Conservation (phyloP, 2,113 vertebrate species). For the Dasyornis broadbenti region DNA sequence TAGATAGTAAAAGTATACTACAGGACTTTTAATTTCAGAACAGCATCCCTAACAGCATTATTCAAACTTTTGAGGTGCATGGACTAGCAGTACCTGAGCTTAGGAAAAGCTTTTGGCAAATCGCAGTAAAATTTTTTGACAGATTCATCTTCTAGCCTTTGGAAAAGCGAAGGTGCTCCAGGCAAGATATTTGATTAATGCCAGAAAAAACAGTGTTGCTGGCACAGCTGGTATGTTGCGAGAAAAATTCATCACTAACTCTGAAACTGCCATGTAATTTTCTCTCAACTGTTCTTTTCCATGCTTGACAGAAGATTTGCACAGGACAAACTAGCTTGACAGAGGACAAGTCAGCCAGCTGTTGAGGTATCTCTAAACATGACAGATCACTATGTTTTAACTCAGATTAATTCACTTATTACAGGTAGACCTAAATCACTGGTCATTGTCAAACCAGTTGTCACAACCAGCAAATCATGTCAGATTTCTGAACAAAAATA, state of each 20-base stretch:
- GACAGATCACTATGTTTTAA: slow-evolving; percentile 90
- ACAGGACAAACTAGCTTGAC: slow-evolving; percentile 88
- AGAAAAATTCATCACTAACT: slow-evolving; percentile 85
- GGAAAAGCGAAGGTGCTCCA: slow-evolving; percentile 77
- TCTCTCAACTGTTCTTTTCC: slow-evolving; percentile 72
- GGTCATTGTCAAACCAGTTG: slow-evolving; percentile 86
- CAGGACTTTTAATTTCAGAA: slow-evolving; percentile 66
- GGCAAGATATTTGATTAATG: slow-evolving; percentile 85
- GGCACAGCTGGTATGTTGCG: slow-evolving; percentile 84
- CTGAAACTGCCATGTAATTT: slow-evolving; percentile 79
- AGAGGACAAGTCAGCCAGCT: slow-evolving; percentile 88
- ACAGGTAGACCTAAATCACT: slow-evolving; percentile 83
- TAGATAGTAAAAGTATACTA: slow-evolving; percentile 61
- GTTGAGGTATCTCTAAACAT: slow-evolving; percentile 86
- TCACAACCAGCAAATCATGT: slow-evolving; percentile 79
- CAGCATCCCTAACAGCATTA: slow-evolving; percentile 65
- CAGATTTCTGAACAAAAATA: slow-evolving; percentile 73
- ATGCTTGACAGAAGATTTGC: slow-evolving; percentile 86
- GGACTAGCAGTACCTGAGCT: slow-evolving; percentile 61
- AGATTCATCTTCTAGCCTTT: slow-evolving; percentile 79
- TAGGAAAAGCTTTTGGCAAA: slow-evolving; percentile 76
- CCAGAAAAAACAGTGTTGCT: slow-evolving; percentile 79
- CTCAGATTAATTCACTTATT: slow-evolving; percentile 89
- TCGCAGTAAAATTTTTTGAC: slow-evolving; percentile 77
- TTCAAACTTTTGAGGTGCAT: slow-evolving; percentile 69